Evolutionary conservation across 2,888 invertebrate species (phyloP).

Genomic region (Blera fallax): DNA sequence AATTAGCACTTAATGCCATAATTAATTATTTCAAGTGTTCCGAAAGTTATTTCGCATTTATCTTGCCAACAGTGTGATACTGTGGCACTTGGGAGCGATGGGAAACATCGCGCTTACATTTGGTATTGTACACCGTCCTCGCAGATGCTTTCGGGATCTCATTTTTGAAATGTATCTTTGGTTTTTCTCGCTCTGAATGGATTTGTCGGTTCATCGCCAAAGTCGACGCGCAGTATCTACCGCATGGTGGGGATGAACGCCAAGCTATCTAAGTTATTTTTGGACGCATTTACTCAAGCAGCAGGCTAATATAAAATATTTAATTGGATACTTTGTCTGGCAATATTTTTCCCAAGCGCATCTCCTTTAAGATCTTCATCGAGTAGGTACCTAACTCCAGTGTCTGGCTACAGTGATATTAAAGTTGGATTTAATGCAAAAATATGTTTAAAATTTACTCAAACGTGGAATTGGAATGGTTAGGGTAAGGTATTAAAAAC

Average conservation of each 20-base stretch:
- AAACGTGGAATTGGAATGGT: no score
- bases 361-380: slow-evolving; percentile 56
- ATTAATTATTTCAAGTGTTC: slow-evolving; percentile 73
- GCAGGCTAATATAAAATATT: slow-evolving; percentile 54
- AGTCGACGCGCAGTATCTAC: slow-evolving; percentile 25
- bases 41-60: slow-evolving; percentile 71
- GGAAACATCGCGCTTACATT: slow-evolving; percentile 13
- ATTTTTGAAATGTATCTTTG: slow-evolving; percentile 20
- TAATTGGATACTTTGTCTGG: slow-evolving; percentile 72
- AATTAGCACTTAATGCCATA: slow-evolving; percentile 73
- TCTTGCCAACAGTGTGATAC: slow-evolving; percentile 56
- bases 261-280: slow-evolving; percentile 54
- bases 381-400: not conserved
- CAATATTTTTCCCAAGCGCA: slow-evolving; percentile 43
- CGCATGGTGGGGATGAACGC: slow-evolving; percentile 23
- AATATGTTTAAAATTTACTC: no score
- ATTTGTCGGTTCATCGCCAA: slow-evolving; percentile 68
- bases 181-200: slow-evolving; percentile 48
- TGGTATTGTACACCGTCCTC: not conserved
- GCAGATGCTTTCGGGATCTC: slow-evolving; percentile 30
- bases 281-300: slow-evolving; percentile 8
- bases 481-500: no score
- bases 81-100: slow-evolving; percentile 27
- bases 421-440: not conserved
- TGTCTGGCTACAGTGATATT: slow-evolving; percentile 35